Evolutionary conservation across 2,113 vertebrate genomes (phyloP).

Genomic region (Rhegmatorhina hoffmannsi): DNA sequence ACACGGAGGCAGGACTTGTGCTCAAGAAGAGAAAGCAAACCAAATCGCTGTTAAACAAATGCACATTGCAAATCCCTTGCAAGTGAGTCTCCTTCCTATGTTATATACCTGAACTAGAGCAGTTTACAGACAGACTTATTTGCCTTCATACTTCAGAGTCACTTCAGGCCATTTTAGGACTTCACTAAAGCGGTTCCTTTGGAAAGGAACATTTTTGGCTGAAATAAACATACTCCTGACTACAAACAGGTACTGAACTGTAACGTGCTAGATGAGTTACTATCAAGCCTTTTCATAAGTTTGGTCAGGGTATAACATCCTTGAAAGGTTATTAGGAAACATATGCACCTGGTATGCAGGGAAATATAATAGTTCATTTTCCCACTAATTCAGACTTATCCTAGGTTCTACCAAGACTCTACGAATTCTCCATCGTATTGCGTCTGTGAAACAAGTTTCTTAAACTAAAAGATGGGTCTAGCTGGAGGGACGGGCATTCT

Average conservation of each 20-base stretch:
- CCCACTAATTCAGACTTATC: neutral
- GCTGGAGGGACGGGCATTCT: neutral
- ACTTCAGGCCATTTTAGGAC: neutral
- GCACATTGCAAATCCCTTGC: neutral
- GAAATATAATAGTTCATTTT: neutral
- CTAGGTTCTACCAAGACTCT: neutral
- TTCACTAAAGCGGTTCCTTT: neutral
- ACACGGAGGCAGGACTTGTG: neutral
- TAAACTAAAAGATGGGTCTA: neutral
- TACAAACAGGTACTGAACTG: neutral
- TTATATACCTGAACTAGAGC: neutral
- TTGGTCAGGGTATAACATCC: neutral
- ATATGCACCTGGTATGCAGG: fast-evolving
- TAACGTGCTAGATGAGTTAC: neutral
- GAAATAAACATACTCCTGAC: neutral
- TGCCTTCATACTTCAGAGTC: neutral
- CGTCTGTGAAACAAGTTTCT: neutral
- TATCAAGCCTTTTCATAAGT: neutral
- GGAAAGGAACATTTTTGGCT: neutral
- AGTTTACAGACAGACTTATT: neutral
- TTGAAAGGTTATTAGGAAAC: neutral
- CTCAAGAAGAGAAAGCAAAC: neutral
- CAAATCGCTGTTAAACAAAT: neutral
- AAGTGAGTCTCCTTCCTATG: neutral
- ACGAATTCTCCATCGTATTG: neutral